phyloP scores from a whole-genome alignment of 2,113 vertebrate species.

The Eudyptes chrysolophus region DNA sequence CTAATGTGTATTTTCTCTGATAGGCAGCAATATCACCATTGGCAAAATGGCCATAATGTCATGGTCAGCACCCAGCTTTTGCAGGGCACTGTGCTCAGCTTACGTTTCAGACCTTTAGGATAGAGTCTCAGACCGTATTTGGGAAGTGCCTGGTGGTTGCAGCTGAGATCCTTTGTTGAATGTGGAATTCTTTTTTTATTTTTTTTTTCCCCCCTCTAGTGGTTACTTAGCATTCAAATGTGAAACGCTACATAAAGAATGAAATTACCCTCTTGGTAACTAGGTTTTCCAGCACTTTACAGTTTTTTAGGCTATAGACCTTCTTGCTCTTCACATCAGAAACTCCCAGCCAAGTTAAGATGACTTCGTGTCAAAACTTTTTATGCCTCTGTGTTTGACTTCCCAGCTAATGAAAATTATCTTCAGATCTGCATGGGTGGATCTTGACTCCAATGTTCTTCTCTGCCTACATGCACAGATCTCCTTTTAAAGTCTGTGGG shows the following conservation, averaged over 20 bases:
- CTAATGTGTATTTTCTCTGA: not conserved
- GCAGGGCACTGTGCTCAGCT: not conserved
- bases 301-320: constrained; percentile 1
- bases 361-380: constrained; percentile 20
- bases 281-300: not conserved
- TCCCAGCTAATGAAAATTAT: constrained; percentile 23
- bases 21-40: not conserved
- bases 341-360: constrained; percentile 32
- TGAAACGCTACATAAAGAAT: constrained; percentile 39
- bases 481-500: constrained; percentile 23
- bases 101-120: not conserved
- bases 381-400: constrained; percentile 3
- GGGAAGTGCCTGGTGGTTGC: not conserved
- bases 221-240: constrained; percentile 6
- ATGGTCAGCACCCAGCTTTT: not conserved
- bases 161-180: not conserved
- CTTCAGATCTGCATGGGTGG: constrained; percentile 21
- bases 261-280: constrained; percentile 9
- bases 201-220: not conserved
- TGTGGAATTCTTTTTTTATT: not conserved
- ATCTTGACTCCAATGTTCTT: not conserved
- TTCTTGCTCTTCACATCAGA: constrained; percentile 7
- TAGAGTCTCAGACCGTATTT: not conserved
- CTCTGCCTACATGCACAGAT: not conserved
- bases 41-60: not conserved